phyloP scores from a whole-genome alignment of 1,140 invertebrate species.

The Hycleus phaleratus region DNA sequence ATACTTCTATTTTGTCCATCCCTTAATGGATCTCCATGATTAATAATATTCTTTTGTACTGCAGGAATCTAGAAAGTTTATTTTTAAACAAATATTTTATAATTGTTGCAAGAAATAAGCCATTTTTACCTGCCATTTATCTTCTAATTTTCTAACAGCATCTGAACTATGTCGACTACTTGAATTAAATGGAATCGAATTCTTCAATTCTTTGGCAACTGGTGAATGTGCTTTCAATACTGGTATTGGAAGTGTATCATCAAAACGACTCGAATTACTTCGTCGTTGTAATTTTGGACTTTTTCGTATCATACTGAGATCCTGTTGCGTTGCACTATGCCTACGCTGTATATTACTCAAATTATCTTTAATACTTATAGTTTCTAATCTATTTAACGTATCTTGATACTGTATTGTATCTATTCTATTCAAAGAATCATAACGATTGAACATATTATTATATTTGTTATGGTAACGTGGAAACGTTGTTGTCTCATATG shows the following conservation, averaged over 20 bases:
- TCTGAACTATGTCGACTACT: slow-evolving; percentile 31
- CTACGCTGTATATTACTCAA: slow-evolving; percentile 24
- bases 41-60: slow-evolving; percentile 49
- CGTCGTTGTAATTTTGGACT: slow-evolving; percentile 35
- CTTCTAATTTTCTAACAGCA: slow-evolving; percentile 44
- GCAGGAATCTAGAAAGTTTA: slow-evolving; percentile 38
- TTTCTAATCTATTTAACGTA: slow-evolving; percentile 30
- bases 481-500: slow-evolving; percentile 20
- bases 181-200: slow-evolving; percentile 38
- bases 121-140: slow-evolving; percentile 43
- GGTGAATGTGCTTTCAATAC: slow-evolving; percentile 47
- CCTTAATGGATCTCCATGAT: slow-evolving; percentile 37
- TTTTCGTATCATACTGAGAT: slow-evolving; percentile 29
- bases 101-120: too few relatives aligned
- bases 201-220: slow-evolving; percentile 37
- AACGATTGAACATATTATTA: slow-evolving; percentile 30
- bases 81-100: too few relatives aligned
- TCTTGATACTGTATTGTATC: slow-evolving; percentile 35
- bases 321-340: slow-evolving; percentile 39
- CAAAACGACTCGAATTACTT: slow-evolving; percentile 35
- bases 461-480: slow-evolving; percentile 7
- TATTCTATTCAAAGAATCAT: slow-evolving; percentile 39
- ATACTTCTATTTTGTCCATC: slow-evolving; percentile 45
- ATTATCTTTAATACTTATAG: slow-evolving; percentile 32
- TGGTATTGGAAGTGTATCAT: slow-evolving; percentile 45